Conservation (phyloP, 2,888 invertebrate genomes). For the Lasiommata megera region DNA sequence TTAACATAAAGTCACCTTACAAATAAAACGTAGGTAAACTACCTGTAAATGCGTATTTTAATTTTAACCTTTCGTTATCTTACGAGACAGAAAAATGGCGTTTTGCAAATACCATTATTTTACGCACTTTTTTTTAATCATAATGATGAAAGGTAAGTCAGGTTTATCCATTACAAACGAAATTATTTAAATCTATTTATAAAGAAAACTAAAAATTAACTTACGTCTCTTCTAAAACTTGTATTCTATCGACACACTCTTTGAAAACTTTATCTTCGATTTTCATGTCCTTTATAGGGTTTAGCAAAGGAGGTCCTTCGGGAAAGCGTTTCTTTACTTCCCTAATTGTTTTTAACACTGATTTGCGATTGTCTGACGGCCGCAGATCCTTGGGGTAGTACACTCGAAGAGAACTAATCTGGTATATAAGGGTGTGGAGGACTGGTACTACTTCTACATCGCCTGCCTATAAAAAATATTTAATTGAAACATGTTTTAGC, state of each 20-base stretch:
- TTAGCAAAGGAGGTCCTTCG: conserved; percentile 92
- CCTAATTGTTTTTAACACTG: conserved; percentile 91
- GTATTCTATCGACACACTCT: conserved; percentile 90
- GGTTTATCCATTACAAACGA: too few relatives aligned
- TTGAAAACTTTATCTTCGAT: conserved; percentile 92
- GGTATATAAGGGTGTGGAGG: conserved; percentile 88
- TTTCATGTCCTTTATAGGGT: conserved; percentile 98
- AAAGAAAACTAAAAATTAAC: conserved; percentile 3
- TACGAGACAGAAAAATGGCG: too few relatives aligned
- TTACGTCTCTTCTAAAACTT: conserved; percentile 88
- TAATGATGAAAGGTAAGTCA: too few relatives aligned
- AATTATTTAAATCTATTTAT: too few relatives aligned
- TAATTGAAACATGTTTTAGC: too few relatives aligned
- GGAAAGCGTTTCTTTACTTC: conserved; percentile 96
- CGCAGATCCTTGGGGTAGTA: conserved; percentile 95
- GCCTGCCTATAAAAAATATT: conserved; percentile 78
- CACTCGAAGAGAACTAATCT: conserved; percentile 94
- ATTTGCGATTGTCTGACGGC: conserved; percentile 90
- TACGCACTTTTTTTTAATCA: too few relatives aligned
- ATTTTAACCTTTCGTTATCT: too few relatives aligned
- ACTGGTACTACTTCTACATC: conserved; percentile 96
- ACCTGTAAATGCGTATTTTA: too few relatives aligned
- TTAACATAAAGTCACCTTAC: too few relatives aligned
- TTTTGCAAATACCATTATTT: too few relatives aligned
- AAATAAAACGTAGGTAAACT: too few relatives aligned